Evolutionary conservation across 2,888 invertebrate genomes (phyloP).

Genomic region (Megastigmus dorsalis): DNA sequence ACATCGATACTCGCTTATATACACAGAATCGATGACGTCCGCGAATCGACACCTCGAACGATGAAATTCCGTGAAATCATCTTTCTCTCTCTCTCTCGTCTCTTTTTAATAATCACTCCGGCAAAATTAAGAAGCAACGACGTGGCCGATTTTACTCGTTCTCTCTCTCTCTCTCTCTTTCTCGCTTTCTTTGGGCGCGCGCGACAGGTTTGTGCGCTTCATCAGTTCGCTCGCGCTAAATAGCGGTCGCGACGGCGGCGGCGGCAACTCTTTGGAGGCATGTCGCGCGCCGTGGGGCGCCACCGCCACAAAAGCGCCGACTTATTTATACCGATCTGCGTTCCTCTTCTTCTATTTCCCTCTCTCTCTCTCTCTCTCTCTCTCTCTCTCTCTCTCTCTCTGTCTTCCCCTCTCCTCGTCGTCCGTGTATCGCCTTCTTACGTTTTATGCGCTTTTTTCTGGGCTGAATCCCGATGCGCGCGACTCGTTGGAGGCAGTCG

Average conservation of each 20-base stretch:
- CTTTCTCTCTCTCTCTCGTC: too few relatives aligned
- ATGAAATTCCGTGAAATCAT: slow-evolving; percentile 26
- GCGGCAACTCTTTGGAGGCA: slow-evolving; percentile 37
- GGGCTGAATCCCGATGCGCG: too few relatives aligned
- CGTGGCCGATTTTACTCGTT: too few relatives aligned
- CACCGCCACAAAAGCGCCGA: slow-evolving; percentile 47
- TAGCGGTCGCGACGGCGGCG: slow-evolving; percentile 26
- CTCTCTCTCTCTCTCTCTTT: too few relatives aligned
- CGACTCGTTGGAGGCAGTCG: too few relatives aligned
- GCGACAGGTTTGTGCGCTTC: neutral
- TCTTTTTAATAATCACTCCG: too few relatives aligned
- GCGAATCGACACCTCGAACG: slow-evolving; percentile 43
- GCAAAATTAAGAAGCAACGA: slow-evolving; percentile 40
- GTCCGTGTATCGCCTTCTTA: too few relatives aligned
- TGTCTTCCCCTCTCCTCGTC: neutral
- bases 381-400: neutral
- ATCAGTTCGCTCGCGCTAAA: slow-evolving; percentile 18
- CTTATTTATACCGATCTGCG: slow-evolving; percentile 17
- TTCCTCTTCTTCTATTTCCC: too few relatives aligned
- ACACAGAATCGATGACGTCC: too few relatives aligned
- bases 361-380: neutral
- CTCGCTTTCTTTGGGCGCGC: too few relatives aligned
- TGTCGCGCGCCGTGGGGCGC: slow-evolving; percentile 49
- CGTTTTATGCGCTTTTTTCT: too few relatives aligned
- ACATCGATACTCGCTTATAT: slow-evolving; percentile 21